Base-by-base conservation (phyloP, 2,113 vertebrate genomes). In the Phyllostomus discolor region DNA sequence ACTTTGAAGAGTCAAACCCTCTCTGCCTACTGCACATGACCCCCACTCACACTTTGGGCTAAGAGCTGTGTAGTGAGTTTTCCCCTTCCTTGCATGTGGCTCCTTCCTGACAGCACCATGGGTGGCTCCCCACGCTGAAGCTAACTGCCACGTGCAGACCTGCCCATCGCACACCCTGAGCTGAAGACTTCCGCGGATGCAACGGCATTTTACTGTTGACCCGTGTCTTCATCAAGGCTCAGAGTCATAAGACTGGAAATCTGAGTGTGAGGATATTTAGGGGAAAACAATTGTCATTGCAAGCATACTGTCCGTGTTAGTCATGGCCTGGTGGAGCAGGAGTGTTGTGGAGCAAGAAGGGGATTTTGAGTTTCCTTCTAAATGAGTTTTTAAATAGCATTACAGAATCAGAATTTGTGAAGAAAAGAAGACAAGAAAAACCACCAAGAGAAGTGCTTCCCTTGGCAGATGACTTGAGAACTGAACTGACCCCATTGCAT, bases 261-360 rank as follows among this genome's bases (percentile, higher is more conserved):
- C 93, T 96, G 75, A 81, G 87, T 95, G 86, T 95, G 80, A 96
- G 91, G 88, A 83, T 52, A 94, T 66, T 85, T 62, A 35, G 48
- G 20, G 69, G 38, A 59, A 81, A 91, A 90, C 64, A 78, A 70
- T 95, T 93, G 96, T 97, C 93, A 97, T 70, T 96, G 72, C 72
- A 97, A 92, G 89, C 97, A 97, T 97, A 93, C 95, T 96, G 95
- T 95, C 94, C 64, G 88, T 94, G 94, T 98, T 97, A 97, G 97
- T 97, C 96, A 97, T 98, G 95, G 95, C 96, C 97, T 80, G 62
- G 54, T 70, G 52, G 66, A 96, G 41, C 48, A 88, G 93, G 83
- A 94, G 95, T 95, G 96, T 95, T 92, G 96, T 95, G 89, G 91
- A 97, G 75, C 59, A 95, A 97, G 91, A 96, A 92, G 95, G 95